A percentile compares a stretch with the other conserved stretches of the same genome.
Conservation (phyloP, 2,113 vertebrate genomes). For the Scomber scombrus region DNA sequence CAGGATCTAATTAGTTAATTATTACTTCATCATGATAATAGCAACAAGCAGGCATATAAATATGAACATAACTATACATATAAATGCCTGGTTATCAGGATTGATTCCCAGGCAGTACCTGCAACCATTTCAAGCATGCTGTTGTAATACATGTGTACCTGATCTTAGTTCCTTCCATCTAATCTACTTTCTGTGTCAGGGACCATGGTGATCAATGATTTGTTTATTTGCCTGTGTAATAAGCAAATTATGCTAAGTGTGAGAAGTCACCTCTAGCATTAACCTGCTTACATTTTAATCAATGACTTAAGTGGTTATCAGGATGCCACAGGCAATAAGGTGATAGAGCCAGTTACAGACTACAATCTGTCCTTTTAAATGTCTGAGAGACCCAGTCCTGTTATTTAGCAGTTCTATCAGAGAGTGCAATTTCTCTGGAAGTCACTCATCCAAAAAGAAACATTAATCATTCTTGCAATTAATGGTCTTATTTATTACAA, state of each 20-base stretch:
- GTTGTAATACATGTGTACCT: constrained; percentile 52
- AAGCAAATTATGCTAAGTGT: constrained; percentile 78
- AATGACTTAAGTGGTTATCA: constrained; percentile 83
- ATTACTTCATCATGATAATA: neutral
- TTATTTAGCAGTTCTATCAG: constrained; percentile 42
- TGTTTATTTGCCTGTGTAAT: constrained; percentile 84
- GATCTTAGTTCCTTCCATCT: constrained; percentile 55
- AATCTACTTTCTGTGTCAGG: constrained; percentile 66
- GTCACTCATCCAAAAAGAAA: constrained; percentile 34
- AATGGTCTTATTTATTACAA: constrained; percentile 38
- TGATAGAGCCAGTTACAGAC: constrained; percentile 57
- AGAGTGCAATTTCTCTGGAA: constrained; percentile 35
- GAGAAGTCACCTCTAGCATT: constrained; percentile 79
- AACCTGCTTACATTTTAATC: constrained; percentile 83
- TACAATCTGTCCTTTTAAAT: constrained; percentile 60
- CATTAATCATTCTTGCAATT: constrained; percentile 48
- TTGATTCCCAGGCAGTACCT: constrained; percentile 18
- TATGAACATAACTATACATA: no score
- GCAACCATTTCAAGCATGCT: constrained; percentile 37
- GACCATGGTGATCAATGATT: constrained; percentile 78
- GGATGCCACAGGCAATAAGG: constrained; percentile 70
- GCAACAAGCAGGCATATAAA: no score
- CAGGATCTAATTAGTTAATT: neutral
- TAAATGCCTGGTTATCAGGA: neutral
- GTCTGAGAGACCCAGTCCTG: constrained; percentile 37